Evolutionary conservation across 2,113 vertebrate species (phyloP).

Genomic region (Xenus cinereus): DNA sequence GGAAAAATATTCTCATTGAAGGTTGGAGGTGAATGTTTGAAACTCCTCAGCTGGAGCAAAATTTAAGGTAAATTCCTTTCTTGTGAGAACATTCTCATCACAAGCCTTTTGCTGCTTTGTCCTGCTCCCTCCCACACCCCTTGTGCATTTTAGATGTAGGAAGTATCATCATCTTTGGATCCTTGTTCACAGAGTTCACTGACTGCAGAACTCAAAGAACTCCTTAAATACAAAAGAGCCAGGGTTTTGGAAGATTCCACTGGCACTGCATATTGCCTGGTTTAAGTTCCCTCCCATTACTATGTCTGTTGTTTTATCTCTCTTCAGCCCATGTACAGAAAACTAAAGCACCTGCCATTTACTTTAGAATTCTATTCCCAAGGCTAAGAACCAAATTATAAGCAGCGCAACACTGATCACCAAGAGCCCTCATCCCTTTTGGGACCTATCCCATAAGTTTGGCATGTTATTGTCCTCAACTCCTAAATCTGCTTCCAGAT

Average conservation of each 20-base stretch:
- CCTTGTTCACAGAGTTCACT: conserved; percentile 1
- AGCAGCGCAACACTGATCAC: neutral
- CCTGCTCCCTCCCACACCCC: neutral
- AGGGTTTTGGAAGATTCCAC: neutral
- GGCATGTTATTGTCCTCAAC: neutral
- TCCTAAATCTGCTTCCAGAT: neutral
- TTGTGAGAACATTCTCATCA: conserved; percentile 24
- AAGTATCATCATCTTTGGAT: neutral
- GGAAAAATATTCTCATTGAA: conserved; percentile 16
- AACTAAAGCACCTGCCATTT: neutral
- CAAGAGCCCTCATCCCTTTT: neutral
- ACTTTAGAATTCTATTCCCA: neutral
- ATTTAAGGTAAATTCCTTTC: conserved; percentile 46
- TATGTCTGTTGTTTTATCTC: neutral
- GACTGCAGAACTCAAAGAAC: conserved; percentile 7
- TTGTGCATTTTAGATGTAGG: conserved; percentile 11
- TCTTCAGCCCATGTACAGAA: neutral
- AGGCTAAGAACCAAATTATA: neutral
- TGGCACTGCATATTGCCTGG: neutral
- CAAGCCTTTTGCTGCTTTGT: conserved; percentile 10
- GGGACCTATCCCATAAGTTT: neutral
- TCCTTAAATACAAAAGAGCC: neutral
- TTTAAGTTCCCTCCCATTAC: neutral
- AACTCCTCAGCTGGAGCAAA: conserved; percentile 40
- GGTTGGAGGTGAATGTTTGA: conserved; percentile 20